phyloP scores from a whole-genome alignment of 2,888 invertebrate genomes.

The Agapostemon virescens region DNA sequence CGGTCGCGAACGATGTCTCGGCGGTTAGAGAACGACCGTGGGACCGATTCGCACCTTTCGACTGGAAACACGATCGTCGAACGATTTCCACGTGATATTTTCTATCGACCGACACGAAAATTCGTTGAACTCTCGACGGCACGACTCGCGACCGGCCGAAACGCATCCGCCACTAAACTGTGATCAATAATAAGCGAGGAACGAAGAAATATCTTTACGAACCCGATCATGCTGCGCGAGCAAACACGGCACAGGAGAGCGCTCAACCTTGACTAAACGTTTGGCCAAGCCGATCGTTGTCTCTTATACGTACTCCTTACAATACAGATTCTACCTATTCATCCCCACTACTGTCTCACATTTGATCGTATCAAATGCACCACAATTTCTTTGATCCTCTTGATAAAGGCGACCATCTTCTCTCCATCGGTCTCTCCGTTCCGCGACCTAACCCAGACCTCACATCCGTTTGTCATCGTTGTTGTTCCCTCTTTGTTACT shows the following conservation, averaged over 20 bases:
- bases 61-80: not conserved
- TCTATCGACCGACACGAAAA: not conserved
- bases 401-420: not conserved
- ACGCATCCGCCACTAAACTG: not conserved
- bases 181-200: not conserved
- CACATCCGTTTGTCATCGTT: no score
- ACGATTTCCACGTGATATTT: not conserved
- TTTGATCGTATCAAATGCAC: slow-evolving; percentile 23
- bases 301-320: slow-evolving; percentile 63
- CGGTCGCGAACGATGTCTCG: not conserved
- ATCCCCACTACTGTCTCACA: slow-evolving; percentile 54
- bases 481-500: no score
- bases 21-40: not conserved
- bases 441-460: no score
- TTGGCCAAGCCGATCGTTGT: slow-evolving; percentile 66
- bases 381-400: slow-evolving; percentile 2
- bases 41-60: not conserved
- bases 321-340: slow-evolving; percentile 58
- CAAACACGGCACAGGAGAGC: slow-evolving; percentile 48
- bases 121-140: not conserved
- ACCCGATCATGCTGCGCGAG: slow-evolving; percentile 69
- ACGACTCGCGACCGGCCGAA: not conserved
- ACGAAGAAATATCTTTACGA: slow-evolving; percentile 49
- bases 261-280: slow-evolving; percentile 72
- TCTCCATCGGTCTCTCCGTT: not conserved